These are phyloP conservation scores for Phania funesta DNA, from an alignment of 2,888 invertebrate species.

Conservation along the genomic window DNA sequence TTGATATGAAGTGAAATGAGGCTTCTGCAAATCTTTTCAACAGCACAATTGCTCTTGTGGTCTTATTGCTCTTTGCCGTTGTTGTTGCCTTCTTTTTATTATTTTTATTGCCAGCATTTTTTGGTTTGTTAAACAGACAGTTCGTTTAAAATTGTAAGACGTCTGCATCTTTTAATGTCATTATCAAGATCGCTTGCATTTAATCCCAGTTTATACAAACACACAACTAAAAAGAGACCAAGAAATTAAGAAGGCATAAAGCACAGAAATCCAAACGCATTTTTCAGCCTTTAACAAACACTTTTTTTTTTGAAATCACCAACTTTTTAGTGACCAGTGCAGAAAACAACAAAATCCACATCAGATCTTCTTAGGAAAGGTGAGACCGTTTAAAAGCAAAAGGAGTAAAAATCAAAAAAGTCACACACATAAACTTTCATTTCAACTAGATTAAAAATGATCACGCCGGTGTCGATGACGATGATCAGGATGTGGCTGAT, in stretches of 20 bases:
- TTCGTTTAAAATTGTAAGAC: slow-evolving; percentile 71
- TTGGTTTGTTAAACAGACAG: slow-evolving; percentile 62
- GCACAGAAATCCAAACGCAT: slow-evolving; percentile 44
- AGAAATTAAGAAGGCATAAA: slow-evolving; percentile 66
- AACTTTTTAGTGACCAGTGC: slow-evolving; percentile 19
- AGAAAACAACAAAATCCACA: neutral
- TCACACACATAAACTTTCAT: slow-evolving; percentile 61
- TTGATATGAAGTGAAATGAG: slow-evolving; percentile 67
- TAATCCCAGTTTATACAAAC: slow-evolving; percentile 74
- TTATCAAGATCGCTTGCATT: slow-evolving; percentile 79
- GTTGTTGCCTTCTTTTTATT: slow-evolving; percentile 15
- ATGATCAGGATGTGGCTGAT: slow-evolving; percentile 10
- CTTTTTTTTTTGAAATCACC: neutral
- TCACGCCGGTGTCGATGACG: slow-evolving; percentile 9
- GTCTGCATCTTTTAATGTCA: slow-evolving; percentile 76
- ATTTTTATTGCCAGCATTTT: slow-evolving; percentile 57
- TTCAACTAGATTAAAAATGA: slow-evolving; percentile 48
- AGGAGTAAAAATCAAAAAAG: slow-evolving; percentile 27
- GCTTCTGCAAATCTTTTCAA: slow-evolving; percentile 62
- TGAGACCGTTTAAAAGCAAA: slow-evolving; percentile 38
- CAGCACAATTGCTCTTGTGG: slow-evolving; percentile 1
- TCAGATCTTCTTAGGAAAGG: slow-evolving; percentile 17
- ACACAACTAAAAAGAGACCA: slow-evolving; percentile 70
- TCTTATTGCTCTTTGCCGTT: slow-evolving; percentile 2
- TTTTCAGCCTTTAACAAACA: slow-evolving; percentile 6